A percentile compares a stretch with the other conserved stretches of the same genome.
Conservation (phyloP, 2,797 vertebrate species). For the Chelmon rostratus region DNA sequence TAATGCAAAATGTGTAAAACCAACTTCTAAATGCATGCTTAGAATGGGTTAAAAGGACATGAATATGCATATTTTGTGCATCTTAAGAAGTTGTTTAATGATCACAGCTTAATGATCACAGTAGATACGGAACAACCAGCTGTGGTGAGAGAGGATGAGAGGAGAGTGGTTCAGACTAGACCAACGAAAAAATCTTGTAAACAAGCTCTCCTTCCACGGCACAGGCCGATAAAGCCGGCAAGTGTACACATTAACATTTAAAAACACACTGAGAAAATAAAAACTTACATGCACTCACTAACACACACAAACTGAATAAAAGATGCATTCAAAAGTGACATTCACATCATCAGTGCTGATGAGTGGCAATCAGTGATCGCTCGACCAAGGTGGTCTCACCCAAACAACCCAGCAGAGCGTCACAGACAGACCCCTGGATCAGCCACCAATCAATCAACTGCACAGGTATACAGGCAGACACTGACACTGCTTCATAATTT, state of each 20-base stretch:
- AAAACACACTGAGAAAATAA: constrained; percentile 12
- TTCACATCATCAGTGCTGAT: constrained; percentile 19
- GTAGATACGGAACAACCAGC: constrained; percentile 19
- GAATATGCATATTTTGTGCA: neutral
- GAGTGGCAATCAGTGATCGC: constrained; percentile 32
- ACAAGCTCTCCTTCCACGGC: constrained; percentile 21
- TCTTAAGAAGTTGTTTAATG: constrained; percentile 13
- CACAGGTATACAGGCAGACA: neutral
- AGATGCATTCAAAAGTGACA: constrained; percentile 17
- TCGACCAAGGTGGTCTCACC: constrained; percentile 24
- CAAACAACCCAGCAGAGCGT: neutral
- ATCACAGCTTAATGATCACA: constrained; percentile 23
- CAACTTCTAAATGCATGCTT: neutral
- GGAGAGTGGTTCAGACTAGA: constrained; percentile 16
- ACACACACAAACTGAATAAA: neutral
- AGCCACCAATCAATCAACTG: constrained; percentile 28
- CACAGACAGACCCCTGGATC: constrained; percentile 10
- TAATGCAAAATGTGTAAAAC: neutral
- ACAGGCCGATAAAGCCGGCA: constrained; percentile 21
- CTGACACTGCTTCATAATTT: neutral
- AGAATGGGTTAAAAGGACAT: neutral
- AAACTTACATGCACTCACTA: neutral
- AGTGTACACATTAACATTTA: constrained; percentile 33
- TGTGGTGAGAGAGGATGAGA: constrained; percentile 11
- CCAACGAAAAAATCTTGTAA: constrained; percentile 29